Evolutionary conservation across 2,113 vertebrate species (phyloP).

Genomic region (Petaurus breviceps): DNA sequence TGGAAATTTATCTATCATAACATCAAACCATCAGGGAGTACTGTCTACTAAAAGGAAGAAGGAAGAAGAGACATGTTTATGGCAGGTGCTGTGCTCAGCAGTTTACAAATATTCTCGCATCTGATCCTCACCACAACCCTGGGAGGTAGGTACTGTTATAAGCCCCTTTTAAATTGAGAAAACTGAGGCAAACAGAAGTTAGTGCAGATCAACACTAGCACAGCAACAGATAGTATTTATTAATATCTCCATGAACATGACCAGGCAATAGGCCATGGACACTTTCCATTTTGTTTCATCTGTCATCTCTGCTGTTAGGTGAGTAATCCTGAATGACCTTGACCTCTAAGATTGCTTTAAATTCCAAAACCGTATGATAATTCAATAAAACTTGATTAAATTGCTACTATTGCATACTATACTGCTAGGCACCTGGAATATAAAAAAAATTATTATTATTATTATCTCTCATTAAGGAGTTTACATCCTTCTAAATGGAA

Average conservation of each 20-base stretch:
- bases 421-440: background rate
- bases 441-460: background rate
- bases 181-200: background rate
- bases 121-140: background rate
- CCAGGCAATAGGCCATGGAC: conserved; percentile 30
- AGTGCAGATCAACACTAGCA: background rate
- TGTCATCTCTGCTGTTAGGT: conserved; percentile 27
- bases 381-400: background rate
- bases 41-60: conserved; percentile 5
- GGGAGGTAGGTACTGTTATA: background rate
- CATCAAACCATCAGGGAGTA: conserved; percentile 35
- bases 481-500: background rate
- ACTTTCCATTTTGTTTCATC: conserved; percentile 9
- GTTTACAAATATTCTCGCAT: background rate
- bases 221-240: background rate
- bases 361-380: background rate
- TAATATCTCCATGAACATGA: background rate
- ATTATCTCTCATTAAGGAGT: background rate
- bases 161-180: background rate
- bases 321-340: background rate
- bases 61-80: background rate
- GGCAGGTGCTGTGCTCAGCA: background rate
- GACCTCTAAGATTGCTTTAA: background rate
- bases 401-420: background rate
- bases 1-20: conserved; percentile 24